phyloP scores from a whole-genome alignment of 2,113 vertebrate species.

The Chlorodrepanis virens region DNA sequence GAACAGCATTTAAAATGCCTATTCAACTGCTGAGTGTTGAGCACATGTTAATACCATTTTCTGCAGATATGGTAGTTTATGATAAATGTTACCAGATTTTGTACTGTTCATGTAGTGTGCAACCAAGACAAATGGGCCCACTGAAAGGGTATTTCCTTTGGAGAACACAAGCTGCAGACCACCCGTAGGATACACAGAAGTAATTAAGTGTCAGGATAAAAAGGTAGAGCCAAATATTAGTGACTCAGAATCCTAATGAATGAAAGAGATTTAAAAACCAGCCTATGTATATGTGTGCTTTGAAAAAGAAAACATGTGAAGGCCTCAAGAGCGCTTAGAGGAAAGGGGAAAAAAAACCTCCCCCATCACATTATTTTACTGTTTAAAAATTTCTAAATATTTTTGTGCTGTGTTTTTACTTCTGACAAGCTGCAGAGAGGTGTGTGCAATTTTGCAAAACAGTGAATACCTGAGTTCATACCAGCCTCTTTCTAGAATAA shows the following conservation, averaged over 20 bases:
- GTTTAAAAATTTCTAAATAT: neutral
- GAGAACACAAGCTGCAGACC: slow-evolving; percentile 33
- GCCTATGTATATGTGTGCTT: neutral
- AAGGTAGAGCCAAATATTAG: slow-evolving; percentile 22
- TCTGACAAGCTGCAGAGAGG: neutral
- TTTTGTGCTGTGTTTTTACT: neutral
- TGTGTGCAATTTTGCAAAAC: neutral
- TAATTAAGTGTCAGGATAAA: slow-evolving; percentile 31
- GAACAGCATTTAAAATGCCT: slow-evolving; percentile 2
- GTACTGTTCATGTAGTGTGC: slow-evolving; percentile 5
- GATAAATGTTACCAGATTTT: slow-evolving; percentile 65
- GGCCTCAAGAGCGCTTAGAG: neutral
- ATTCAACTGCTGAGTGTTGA: slow-evolving; percentile 40
- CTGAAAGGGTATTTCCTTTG: slow-evolving; percentile 58
- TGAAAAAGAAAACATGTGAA: neutral
- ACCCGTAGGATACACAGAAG: slow-evolving; percentile 25
- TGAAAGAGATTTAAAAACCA: neutral
- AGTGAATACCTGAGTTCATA: neutral
- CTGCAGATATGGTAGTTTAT: slow-evolving; percentile 54
- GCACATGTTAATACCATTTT: slow-evolving; percentile 58
- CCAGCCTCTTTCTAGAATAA: neutral
- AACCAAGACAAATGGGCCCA: slow-evolving; percentile 53
- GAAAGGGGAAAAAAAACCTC: neutral
- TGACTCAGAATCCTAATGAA: neutral
- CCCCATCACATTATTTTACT: neutral